Evolutionary conservation across 2,113 vertebrate species (phyloP).

Genomic region (Alligator sinensis): DNA sequence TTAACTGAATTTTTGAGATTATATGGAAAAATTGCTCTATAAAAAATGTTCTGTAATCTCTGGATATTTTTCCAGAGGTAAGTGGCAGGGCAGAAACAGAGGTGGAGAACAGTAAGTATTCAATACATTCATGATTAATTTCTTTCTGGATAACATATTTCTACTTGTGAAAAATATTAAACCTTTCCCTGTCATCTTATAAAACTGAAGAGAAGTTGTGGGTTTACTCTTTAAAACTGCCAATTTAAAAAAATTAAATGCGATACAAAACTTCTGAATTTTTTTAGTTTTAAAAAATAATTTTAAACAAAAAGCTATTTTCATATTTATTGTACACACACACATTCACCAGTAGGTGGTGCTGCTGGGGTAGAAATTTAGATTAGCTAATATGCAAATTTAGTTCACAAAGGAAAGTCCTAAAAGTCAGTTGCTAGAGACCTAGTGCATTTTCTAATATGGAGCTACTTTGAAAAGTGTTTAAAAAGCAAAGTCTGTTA

Average conservation of each 20-base stretch:
- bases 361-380: neutral
- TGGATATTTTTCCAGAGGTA: neutral
- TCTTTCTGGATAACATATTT: neutral
- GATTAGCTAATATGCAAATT: neutral
- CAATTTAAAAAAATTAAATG: neutral
- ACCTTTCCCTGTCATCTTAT: neutral
- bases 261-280: neutral
- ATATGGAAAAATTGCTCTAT: neutral
- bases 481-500: neutral
- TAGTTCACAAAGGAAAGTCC: neutral
- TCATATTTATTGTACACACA: neutral
- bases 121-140: neutral
- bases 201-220: neutral
- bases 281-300: neutral
- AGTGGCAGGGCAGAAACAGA: neutral
- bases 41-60: neutral
- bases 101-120: neutral
- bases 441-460: neutral
- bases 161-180: neutral
- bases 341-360: conserved; percentile 1
- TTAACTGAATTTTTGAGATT: neutral
- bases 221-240: neutral
- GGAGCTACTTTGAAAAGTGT: neutral
- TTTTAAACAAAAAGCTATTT: neutral
- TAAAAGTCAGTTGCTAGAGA: neutral